Conservation (phyloP, 2,113 vertebrate species). For the Neodon shergylaensis region DNA sequence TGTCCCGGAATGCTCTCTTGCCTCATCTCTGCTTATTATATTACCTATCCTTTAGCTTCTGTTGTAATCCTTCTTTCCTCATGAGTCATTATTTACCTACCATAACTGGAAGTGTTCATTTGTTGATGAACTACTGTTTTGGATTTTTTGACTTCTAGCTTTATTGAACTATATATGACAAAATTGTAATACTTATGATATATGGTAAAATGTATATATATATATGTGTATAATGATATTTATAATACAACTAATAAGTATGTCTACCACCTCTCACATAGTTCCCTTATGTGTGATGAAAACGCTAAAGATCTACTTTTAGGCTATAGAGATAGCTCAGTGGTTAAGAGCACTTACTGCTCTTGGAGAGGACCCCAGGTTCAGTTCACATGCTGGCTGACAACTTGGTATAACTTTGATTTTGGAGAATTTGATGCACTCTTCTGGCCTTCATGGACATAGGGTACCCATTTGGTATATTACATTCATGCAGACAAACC, state of each 20-base stretch:
- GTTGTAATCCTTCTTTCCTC: constrained; percentile 52
- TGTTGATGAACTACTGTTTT: constrained; percentile 4
- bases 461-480: background rate
- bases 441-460: background rate
- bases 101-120: background rate
- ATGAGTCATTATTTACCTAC: constrained; percentile 42
- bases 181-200: background rate
- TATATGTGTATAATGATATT: background rate
- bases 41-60: constrained; percentile 32
- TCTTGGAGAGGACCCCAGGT: background rate
- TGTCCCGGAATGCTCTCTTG: constrained; percentile 17
- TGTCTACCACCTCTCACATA: background rate
- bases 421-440: background rate
- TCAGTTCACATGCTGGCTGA: background rate
- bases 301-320: background rate
- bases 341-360: background rate
- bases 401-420: background rate
- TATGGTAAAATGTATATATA: background rate
- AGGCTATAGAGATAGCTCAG: background rate
- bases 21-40: constrained; percentile 10
- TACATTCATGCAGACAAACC: background rate
- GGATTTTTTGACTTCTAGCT: background rate
- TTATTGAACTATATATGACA: constrained; percentile 3
- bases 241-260: background rate
- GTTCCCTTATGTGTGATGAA: background rate